Conservation (phyloP, 2,113 vertebrate species). For the Nesoenas mayeri region DNA sequence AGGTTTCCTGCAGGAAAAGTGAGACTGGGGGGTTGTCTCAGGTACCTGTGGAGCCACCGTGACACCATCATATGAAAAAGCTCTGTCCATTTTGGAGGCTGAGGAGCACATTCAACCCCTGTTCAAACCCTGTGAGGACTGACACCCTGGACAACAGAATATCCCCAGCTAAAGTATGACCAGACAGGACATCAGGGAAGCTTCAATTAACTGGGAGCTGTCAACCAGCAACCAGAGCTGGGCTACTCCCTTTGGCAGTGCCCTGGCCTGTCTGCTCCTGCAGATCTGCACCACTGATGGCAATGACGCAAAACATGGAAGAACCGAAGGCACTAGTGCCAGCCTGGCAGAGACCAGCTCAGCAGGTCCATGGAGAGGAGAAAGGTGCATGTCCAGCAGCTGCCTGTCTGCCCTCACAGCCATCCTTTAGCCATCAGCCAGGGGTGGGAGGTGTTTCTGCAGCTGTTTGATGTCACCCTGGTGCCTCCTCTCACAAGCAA, state of each 20-base stretch:
- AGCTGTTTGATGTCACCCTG: neutral
- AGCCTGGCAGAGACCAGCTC: no score
- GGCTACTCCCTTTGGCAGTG: neutral
- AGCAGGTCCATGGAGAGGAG: rapidly evolving
- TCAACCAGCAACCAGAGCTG: neutral
- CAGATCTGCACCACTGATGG: neutral
- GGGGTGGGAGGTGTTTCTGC: neutral
- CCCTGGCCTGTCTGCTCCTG: neutral
- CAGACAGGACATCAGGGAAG: neutral
- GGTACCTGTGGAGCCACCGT: neutral
- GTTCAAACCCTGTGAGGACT: neutral
- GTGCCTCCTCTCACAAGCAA: neutral
- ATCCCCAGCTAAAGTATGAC: neutral
- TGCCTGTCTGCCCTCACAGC: neutral
- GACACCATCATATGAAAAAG: neutral
- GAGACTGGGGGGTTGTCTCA: neutral
- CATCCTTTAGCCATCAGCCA: neutral
- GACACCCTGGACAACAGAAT: neutral
- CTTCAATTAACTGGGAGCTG: neutral
- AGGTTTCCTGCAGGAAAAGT: neutral
- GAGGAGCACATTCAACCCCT: neutral
- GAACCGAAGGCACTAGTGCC: neutral
- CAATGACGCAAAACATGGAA: rapidly evolving
- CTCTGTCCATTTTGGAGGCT: neutral
- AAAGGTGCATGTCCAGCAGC: neutral